Conservation (phyloP, 2,888 invertebrate genomes). For the Phragmatobia fuliginosa region DNA sequence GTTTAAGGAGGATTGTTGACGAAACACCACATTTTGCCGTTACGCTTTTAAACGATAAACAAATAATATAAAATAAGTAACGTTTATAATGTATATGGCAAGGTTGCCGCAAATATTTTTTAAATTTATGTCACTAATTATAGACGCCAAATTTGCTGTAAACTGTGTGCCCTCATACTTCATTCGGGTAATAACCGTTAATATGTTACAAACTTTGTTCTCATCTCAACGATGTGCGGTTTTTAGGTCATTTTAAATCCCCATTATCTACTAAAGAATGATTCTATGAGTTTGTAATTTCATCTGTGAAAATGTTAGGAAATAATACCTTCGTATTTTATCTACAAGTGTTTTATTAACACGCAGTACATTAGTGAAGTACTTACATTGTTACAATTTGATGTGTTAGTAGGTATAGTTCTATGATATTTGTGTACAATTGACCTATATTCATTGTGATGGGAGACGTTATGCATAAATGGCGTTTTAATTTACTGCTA, state of each 20-base stretch:
- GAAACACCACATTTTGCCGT: no score
- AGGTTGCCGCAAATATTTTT: neutral
- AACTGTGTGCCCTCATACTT: conserved; percentile 17
- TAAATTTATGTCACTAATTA: neutral
- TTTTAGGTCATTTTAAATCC: neutral
- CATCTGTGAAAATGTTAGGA: neutral
- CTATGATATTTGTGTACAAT: no score
- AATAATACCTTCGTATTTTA: neutral
- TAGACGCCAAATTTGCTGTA: neutral
- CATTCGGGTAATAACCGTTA: conserved; percentile 25
- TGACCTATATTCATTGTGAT: no score
- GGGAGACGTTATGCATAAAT: no score
- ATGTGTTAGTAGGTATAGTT: no score
- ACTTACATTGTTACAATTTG: neutral
- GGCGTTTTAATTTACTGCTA: no score
- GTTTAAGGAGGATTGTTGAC: no score
- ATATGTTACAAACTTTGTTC: conserved; percentile 17
- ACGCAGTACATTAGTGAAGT: neutral
- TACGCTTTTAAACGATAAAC: neutral
- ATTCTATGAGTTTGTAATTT: neutral
- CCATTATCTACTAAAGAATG: neutral
- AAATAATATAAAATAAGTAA: neutral
- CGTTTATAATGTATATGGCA: no score
- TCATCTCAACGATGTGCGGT: neutral
- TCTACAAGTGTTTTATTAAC: neutral